Evolutionary conservation across 1,140 invertebrate species (phyloP).

Genomic region (Penaeus vannamei): DNA sequence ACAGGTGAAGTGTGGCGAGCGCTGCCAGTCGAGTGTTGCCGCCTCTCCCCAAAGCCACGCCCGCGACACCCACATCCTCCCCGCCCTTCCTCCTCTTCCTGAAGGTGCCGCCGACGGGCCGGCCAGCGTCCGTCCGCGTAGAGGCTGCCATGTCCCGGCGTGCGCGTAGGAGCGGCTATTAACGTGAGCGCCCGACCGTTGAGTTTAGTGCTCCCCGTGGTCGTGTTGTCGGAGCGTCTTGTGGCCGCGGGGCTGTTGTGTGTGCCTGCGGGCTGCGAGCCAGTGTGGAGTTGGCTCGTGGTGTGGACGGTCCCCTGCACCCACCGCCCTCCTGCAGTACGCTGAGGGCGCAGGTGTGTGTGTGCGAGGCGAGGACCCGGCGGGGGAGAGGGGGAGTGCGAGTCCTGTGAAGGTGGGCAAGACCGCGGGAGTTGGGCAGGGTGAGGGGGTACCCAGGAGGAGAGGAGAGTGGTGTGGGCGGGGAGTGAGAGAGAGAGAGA

Average conservation of each 20-base stretch:
- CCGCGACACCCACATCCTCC: slow-evolving; percentile 26
- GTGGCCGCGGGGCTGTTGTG: slow-evolving; percentile 24
- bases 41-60: slow-evolving; percentile 4
- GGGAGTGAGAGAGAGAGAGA: slow-evolving; percentile 49
- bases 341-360: slow-evolving; percentile 53
- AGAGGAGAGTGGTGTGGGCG: slow-evolving; percentile 35
- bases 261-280: slow-evolving; percentile 31
- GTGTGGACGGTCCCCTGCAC: slow-evolving; percentile 50
- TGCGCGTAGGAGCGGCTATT: slow-evolving; percentile 12
- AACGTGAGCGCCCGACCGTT: slow-evolving; percentile 37
- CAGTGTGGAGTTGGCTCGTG: slow-evolving; percentile 54
- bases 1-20: background rate
- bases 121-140: background rate
- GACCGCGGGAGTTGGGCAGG: slow-evolving; percentile 34
- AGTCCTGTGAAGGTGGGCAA: slow-evolving; percentile 33
- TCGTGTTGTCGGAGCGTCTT: slow-evolving; percentile 58
- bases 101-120: background rate
- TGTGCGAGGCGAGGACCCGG: background rate
- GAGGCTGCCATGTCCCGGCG: background rate
- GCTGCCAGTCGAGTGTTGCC: background rate
- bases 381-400: slow-evolving; percentile 28
- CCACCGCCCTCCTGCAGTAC: slow-evolving; percentile 44
- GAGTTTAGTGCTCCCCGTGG: slow-evolving; percentile 43
- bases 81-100: background rate
- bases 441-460: slow-evolving; percentile 36